A percentile compares a stretch with the other conserved stretches of the same genome.
Evolutionary conservation across 2,888 invertebrate species (phyloP).

Genomic region (Parnassius apollo): DNA sequence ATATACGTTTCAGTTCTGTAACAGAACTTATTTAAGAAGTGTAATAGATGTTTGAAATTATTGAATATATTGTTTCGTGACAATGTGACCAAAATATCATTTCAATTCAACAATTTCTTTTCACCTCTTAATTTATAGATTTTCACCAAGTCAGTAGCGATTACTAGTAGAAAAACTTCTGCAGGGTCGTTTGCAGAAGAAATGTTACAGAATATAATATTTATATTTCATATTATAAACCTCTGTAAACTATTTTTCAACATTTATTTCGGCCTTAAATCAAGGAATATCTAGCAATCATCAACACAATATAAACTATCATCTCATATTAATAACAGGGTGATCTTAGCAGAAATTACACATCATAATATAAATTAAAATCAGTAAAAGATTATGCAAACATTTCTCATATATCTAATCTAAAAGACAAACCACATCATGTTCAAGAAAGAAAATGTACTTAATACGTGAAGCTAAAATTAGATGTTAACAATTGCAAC

Average conservation of each 20-base stretch:
- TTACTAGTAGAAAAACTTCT: slow-evolving; percentile 1
- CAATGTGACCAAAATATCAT: slow-evolving; percentile 21
- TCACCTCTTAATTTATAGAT: slow-evolving; percentile 3
- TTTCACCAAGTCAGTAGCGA: slow-evolving; percentile 3
- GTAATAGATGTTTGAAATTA: slow-evolving; percentile 9
- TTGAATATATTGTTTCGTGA: slow-evolving; percentile 13
- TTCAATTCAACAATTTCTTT: slow-evolving; percentile 8
- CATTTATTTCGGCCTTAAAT: slow-evolving; percentile 11
- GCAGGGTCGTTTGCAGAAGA: not conserved
- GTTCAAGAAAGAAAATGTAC: slow-evolving; percentile 62
- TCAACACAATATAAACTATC: slow-evolving; percentile 27
- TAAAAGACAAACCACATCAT: slow-evolving; percentile 64
- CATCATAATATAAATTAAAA: slow-evolving; percentile 25
- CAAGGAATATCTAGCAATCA: slow-evolving; percentile 25
- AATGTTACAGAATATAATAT: slow-evolving; percentile 22
- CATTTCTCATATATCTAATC: slow-evolving; percentile 61
- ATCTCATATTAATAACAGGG: slow-evolving; percentile 23
- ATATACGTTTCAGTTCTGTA: not conserved
- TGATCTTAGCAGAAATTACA: slow-evolving; percentile 19
- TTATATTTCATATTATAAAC: slow-evolving; percentile 14
- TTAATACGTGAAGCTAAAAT: slow-evolving; percentile 55
- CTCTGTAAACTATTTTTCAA: slow-evolving; percentile 2
- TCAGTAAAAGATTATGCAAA: slow-evolving; percentile 48
- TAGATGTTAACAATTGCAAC: slow-evolving; percentile 60
- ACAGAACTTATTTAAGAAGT: slow-evolving; percentile 7